phyloP scores from a whole-genome alignment of 2,888 invertebrate genomes.

The Himalopsyche anomala region DNA sequence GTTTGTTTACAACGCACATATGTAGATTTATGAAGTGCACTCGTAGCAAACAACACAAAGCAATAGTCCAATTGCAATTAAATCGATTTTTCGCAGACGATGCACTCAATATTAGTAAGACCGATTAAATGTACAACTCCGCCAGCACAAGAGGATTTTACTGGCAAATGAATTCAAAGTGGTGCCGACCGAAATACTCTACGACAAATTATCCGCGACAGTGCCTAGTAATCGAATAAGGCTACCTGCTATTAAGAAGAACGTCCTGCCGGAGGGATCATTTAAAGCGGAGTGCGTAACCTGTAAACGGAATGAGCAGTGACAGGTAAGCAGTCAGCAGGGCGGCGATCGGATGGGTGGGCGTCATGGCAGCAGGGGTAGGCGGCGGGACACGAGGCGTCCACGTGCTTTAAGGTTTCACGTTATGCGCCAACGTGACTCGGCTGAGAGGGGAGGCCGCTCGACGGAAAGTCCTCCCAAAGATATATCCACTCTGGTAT shows the following conservation, averaged over 20 bases:
- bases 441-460: neutral
- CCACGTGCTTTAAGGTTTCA: slow-evolving; percentile 53
- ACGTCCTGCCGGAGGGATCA: neutral
- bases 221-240: neutral
- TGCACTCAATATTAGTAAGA: neutral
- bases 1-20: too few relatives aligned
- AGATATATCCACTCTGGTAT: neutral
- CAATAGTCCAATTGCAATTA: too few relatives aligned
- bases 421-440: slow-evolving; percentile 48
- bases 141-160: neutral
- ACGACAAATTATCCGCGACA: neutral
- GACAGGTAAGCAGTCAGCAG: slow-evolving; percentile 57
- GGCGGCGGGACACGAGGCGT: slow-evolving; percentile 52
- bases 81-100: too few relatives aligned
- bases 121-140: neutral
- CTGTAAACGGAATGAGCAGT: slow-evolving; percentile 68
- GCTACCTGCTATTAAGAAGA: neutral
- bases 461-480: neutral
- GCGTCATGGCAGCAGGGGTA: slow-evolving; percentile 59
- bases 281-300: slow-evolving; percentile 58
- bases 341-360: slow-evolving; percentile 55
- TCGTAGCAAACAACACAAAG: too few relatives aligned
- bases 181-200: too few relatives aligned
- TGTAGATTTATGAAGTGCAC: too few relatives aligned
- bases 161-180: neutral